These are phyloP conservation scores for Busseola fusca DNA, from an alignment of 2,888 invertebrate species.

Conservation along the genomic window DNA sequence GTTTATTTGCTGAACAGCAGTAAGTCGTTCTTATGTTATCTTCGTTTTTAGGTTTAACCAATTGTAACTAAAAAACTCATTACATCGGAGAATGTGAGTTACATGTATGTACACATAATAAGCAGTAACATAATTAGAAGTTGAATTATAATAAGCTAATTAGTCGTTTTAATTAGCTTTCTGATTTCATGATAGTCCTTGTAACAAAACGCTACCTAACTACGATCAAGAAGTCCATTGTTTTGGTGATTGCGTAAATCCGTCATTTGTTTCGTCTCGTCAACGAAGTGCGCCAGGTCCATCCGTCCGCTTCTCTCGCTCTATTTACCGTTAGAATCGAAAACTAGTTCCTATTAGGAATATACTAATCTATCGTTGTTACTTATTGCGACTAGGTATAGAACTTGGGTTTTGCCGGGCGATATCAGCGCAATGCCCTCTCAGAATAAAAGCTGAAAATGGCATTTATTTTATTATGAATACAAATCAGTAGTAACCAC, in stretches of 20 bases:
- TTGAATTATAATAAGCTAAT: constrained; percentile 33
- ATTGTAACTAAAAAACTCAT: constrained; percentile 21
- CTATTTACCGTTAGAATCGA: constrained; percentile 57
- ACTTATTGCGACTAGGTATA: not conserved
- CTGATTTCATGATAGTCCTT: constrained; percentile 62
- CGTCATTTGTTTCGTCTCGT: constrained; percentile 67
- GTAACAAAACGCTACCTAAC: constrained; percentile 60
- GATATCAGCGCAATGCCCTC: not conserved
- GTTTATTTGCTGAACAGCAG: constrained; percentile 9
- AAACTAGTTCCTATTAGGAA: constrained; percentile 44
- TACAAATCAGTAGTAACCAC: not conserved
- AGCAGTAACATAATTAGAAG: constrained; percentile 25
- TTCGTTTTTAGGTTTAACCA: constrained; percentile 23
- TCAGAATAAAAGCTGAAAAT: constrained; percentile 18
- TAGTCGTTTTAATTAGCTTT: constrained; percentile 58
- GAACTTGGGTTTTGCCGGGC: not conserved
- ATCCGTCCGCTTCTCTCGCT: constrained; percentile 61
- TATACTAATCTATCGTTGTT: constrained; percentile 11
- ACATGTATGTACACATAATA: constrained; percentile 7
- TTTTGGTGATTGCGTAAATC: constrained; percentile 69
- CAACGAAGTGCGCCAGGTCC: constrained; percentile 40
- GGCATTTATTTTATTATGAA: not conserved
- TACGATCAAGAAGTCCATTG: constrained; percentile 67
- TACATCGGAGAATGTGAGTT: constrained; percentile 19
- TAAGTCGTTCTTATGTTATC: not conserved